Conservation (phyloP, 2,888 invertebrate genomes). For the Ecdyonurus torrentis region DNA sequence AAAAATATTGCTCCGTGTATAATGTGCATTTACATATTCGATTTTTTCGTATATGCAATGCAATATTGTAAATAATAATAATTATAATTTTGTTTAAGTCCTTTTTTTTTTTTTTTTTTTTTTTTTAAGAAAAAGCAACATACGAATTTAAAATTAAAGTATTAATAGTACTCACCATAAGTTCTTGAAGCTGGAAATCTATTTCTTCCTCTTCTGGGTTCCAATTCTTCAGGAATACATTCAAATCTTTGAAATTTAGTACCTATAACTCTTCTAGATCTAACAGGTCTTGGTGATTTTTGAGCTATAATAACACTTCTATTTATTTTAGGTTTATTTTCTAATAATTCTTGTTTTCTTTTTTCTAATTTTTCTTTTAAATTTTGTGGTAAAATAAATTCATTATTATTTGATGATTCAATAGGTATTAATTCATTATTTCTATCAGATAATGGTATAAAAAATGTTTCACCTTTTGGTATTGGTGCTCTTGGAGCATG, state of each 20-base stretch:
- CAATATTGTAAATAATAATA: too few species aligned
- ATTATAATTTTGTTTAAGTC: too few species aligned
- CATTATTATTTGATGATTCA: too few species aligned
- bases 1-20: too few species aligned
- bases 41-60: too few species aligned
- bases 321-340: background rate
- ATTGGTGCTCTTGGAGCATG: background rate
- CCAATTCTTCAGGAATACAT: conserved; percentile 2
- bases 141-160: too few species aligned
- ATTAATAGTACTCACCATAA: background rate
- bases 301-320: background rate
- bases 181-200: background rate
- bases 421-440: too few species aligned
- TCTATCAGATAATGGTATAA: background rate
- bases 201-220: background rate
- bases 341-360: background rate
- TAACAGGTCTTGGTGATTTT: background rate
- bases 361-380: background rate
- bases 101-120: too few species aligned
- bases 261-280: background rate
- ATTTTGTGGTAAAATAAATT: background rate
- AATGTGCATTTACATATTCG: too few species aligned
- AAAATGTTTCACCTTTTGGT: background rate
- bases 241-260: conserved; percentile 1
- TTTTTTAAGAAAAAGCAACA: too few species aligned